Percentiles rank a stretch among this genome's conserved stretches.
These are phyloP conservation scores for Menidia beryllina DNA, from an alignment of 2,113 vertebrate genomes.

Conservation along the genomic window DNA sequence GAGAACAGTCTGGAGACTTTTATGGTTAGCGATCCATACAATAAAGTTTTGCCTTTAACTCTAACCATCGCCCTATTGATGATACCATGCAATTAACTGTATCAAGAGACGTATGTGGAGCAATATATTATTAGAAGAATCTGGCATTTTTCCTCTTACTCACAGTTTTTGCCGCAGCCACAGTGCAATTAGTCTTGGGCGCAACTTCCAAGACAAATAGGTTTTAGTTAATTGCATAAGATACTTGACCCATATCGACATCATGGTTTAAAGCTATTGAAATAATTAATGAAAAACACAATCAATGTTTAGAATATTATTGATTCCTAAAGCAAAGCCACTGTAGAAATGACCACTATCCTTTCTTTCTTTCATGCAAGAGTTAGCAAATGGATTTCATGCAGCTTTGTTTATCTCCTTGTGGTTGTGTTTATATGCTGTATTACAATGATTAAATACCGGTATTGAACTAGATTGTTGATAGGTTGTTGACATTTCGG, in stretches of 20 bases:
- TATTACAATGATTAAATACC: constrained; percentile 27
- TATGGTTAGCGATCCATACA: constrained; percentile 19
- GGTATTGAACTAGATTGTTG: constrained; percentile 10
- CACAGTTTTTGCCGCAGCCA: constrained; percentile 31
- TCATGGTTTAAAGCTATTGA: constrained; percentile 43
- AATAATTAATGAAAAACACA: constrained; percentile 48
- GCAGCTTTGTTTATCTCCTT: constrained; percentile 11
- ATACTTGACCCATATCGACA: constrained; percentile 40
- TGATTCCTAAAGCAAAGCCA: constrained; percentile 21
- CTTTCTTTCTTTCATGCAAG: constrained; percentile 34
- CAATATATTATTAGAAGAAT: constrained; percentile 26
- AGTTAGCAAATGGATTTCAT: constrained; percentile 43
- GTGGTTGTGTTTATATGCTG: neutral
- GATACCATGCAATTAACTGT: constrained; percentile 1
- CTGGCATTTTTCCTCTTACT: constrained; percentile 24
- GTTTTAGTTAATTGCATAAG: constrained; percentile 57
- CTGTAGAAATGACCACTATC: neutral
- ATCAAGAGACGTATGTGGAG: neutral
- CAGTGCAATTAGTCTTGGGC: constrained; percentile 50
- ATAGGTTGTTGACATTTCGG: constrained; percentile 6
- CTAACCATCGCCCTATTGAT: constrained; percentile 4
- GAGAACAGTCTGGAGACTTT: constrained; percentile 7
- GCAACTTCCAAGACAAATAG: constrained; percentile 47
- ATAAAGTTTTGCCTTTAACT: constrained; percentile 16
- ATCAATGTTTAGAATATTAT: constrained; percentile 30